Evolutionary conservation across 2,797 vertebrate species (phyloP), one percentile per base, ranked within the genome.

Genomic region (Caiman crocodilus): DNA sequence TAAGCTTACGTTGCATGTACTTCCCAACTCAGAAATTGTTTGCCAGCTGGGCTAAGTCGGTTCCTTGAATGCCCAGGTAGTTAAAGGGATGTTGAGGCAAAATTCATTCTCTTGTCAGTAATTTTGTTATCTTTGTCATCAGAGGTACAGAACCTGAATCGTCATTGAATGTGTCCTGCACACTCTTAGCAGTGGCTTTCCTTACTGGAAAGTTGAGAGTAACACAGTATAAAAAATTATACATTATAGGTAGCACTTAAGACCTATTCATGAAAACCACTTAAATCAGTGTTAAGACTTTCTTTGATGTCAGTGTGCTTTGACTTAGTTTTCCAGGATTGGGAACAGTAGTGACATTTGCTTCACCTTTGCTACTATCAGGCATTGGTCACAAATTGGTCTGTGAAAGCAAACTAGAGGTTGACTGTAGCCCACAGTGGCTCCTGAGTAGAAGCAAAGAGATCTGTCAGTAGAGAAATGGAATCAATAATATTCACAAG

Each of bases 111-210:
- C 21, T 71, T 69, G 18, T 14, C 42, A 25, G 23, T 75, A 25
- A 2, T 9, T 89, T 84, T 18, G 0, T 0, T 88, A 15, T 90
- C 60, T 71, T 85, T 15, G 60, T 4, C 14, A 50, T 73, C 32
- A 13, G 20, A 71, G 67, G 32, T 25, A 42, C 32, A 42, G 20
- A 21, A 25, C 23, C 14, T 42, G 35, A 73, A 25, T 50, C 23
- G 42, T 73, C 50, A 50, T 50, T 25, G 9, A 50, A 35, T 42
- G 14, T 42, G 35, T 42, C 67, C 20, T 12, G 2, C 10, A 2
- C 59, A 89, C 23, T 73, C 71, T 50, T 63, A 14, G 16, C 18
- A 87, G 21, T 9, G 90, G 23, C 17, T 81, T 85, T 92, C 6
- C 42, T 78, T 80, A 4, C 5, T 79, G n/a, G 59, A 5, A 84